Evolutionary conservation across 1,140 invertebrate species (phyloP).

Genomic region (Littorina saxatilis): DNA sequence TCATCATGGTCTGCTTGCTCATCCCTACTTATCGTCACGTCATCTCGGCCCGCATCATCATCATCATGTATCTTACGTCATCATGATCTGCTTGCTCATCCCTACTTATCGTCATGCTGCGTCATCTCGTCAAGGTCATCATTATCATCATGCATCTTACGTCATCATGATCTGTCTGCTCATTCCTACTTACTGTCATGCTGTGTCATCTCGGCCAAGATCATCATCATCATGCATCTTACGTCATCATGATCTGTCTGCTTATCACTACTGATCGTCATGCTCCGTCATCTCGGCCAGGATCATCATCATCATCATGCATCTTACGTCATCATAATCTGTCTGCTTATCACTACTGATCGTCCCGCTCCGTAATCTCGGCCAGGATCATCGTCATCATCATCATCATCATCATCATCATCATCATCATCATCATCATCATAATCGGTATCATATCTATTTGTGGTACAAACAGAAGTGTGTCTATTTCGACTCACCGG

Average conservation of each 20-base stretch:
- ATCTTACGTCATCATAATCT: not conserved
- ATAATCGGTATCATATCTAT: too few species aligned
- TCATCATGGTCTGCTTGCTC: too few species aligned
- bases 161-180: too few species aligned
- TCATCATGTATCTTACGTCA: not conserved
- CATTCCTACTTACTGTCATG: not conserved
- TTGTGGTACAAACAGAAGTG: too few species aligned
- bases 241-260: slow-evolving; percentile 33
- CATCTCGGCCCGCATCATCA: not conserved
- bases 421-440: too few species aligned
- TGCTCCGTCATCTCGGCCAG: not conserved
- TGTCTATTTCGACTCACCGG: too few species aligned
- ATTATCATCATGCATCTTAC: not conserved
- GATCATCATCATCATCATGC: not conserved
- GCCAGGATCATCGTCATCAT: not conserved
- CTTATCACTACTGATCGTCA: slow-evolving; percentile 43
- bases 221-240: not conserved
- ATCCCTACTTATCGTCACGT: not conserved
- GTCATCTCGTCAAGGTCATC: not conserved
- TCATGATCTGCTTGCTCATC: slow-evolving; percentile 41
- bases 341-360: slow-evolving; percentile 48
- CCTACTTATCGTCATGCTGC: slow-evolving; percentile 43
- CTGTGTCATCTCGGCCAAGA: not conserved
- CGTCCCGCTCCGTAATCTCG: slow-evolving; percentile 6
- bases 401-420: too few species aligned